Base-by-base conservation (phyloP, 92 coral and sea anemone genomes). In the Diadumene lineata region DNA sequence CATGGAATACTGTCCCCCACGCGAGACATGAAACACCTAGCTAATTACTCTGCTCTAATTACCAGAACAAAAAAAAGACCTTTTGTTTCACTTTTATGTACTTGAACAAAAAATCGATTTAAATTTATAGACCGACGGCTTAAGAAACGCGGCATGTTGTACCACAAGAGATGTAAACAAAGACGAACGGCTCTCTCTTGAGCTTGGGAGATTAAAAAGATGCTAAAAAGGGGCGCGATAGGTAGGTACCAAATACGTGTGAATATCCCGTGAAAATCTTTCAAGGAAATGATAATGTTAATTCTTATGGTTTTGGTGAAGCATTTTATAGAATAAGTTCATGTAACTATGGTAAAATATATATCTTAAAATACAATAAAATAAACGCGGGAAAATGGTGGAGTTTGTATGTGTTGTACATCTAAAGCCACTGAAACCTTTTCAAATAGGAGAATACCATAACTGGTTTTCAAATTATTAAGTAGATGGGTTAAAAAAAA, bases 1-100 rank as follows among this genome's bases (percentile, higher is more conserved):
- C 77, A 72, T 72, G 65, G 77, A 56, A 72, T 22, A 31, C 26
- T n/a, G n/a, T n/a, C n/a, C n/a, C n/a, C n/a, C n/a, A n/a, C n/a
- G n/a, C n/a, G n/a, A n/a, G n/a, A n/a, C n/a, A n/a, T n/a, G 30
- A 72, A 29, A 56, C 65, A 11, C 55, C 31, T 27, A 19, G 46
- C 50, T 50, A 48, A 31, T 55, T 72, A 53, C 58, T 23, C 6
- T 23, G 58, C 58, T 10, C 34, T 70, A 72, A 72, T 72, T 72
- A 61, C 43, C 7, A 38, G 48, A 51, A 31, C 51, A 55, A 27
- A 16, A n/a, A n/a, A 18, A 56, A n/a, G 77, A 51, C 53, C 29
- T 55, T 72, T 61, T 56, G 57, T 72, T 38, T 55, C 77, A 72
- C 7, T 66, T 56, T 33, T 33, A 9, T 56, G n/a, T 26, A 72